These are phyloP conservation scores for Tubulanus polymorphus DNA, from an alignment of 2,888 invertebrate species.

Conservation along the genomic window DNA sequence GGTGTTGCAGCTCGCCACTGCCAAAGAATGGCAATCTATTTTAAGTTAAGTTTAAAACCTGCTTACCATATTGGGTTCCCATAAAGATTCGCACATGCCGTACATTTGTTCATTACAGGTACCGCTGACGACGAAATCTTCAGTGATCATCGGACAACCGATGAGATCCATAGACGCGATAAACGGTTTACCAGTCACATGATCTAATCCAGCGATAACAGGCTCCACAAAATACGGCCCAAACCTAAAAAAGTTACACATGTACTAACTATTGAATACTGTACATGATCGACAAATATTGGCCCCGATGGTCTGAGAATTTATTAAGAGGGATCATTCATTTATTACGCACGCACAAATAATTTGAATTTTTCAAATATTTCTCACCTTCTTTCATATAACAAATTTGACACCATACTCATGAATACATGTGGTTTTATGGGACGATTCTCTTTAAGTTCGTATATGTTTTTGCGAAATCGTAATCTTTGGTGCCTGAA, in stretches of 20 bases:
- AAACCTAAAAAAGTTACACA: conserved; percentile 69
- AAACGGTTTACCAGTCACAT: conserved; percentile 76
- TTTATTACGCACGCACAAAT: too few species aligned
- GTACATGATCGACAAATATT: too few species aligned
- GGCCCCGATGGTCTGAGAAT: too few species aligned
- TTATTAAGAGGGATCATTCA: too few species aligned
- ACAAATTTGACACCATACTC: conserved; percentile 87
- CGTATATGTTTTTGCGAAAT: conserved; percentile 90
- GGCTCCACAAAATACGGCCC: conserved; percentile 98
- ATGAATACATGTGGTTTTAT: conserved; percentile 89
- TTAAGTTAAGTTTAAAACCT: background rate
- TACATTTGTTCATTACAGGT: conserved; percentile 66
- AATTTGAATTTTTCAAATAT: background rate
- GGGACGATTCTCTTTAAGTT: conserved; percentile 85
- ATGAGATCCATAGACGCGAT: conserved; percentile 94
- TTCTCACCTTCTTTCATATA: conserved; percentile 75
- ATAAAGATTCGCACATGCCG: conserved; percentile 92
- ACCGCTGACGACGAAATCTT: conserved; percentile 98
- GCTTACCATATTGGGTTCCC: conserved; percentile 75
- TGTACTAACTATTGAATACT: too few species aligned
- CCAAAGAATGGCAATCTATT: too few species aligned
- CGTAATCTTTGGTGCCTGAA: conserved; percentile 69
- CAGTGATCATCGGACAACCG: conserved; percentile 82
- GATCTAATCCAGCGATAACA: conserved; percentile 88
- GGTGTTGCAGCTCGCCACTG: too few species aligned